Percentiles rank a stretch among this genome's conserved stretches.
Evolutionary conservation across 2,888 invertebrate genomes (phyloP).

Genomic region (Cerceris rybyensis): DNA sequence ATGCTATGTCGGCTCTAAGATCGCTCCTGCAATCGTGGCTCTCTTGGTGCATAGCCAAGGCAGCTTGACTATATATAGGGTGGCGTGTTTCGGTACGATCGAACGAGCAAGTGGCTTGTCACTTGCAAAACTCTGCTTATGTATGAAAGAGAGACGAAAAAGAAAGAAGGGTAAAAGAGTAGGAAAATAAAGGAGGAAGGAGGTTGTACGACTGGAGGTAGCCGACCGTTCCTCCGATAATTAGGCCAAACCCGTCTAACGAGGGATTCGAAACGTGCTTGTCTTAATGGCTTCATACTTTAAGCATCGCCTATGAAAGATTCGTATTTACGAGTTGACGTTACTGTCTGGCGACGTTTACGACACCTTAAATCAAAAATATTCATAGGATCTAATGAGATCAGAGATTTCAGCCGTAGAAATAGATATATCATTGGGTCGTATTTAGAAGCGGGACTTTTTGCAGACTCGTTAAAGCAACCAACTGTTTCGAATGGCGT

Average conservation of each 20-base stretch:
- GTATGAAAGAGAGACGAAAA: neutral
- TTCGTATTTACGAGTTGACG: constrained; percentile 15
- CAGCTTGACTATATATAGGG: constrained; percentile 46
- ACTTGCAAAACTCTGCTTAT: constrained; percentile 13
- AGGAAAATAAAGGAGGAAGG: neutral
- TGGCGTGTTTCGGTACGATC: constrained; percentile 26
- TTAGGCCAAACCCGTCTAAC: constrained; percentile 30
- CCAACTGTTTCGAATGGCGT: too few species aligned
- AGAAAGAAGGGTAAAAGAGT: neutral
- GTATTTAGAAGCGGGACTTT: neutral
- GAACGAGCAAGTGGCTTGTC: neutral
- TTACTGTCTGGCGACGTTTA: constrained; percentile 21
- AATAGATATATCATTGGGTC: neutral
- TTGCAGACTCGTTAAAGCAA: neutral
- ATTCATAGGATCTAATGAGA: constrained; percentile 1
- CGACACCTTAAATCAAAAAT: constrained; percentile 7
- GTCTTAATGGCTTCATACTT: constrained; percentile 20
- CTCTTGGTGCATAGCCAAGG: constrained; percentile 40
- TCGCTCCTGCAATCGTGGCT: constrained; percentile 49
- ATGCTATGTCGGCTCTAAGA: constrained; percentile 45
- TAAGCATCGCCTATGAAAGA: constrained; percentile 1
- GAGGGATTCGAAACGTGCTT: constrained; percentile 9
- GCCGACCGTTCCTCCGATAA: constrained; percentile 6
- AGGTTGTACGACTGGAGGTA: neutral
- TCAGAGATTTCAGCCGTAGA: neutral